Conservation (phyloP, 2,113 vertebrate species). For the Neopipo cinnamomea region DNA sequence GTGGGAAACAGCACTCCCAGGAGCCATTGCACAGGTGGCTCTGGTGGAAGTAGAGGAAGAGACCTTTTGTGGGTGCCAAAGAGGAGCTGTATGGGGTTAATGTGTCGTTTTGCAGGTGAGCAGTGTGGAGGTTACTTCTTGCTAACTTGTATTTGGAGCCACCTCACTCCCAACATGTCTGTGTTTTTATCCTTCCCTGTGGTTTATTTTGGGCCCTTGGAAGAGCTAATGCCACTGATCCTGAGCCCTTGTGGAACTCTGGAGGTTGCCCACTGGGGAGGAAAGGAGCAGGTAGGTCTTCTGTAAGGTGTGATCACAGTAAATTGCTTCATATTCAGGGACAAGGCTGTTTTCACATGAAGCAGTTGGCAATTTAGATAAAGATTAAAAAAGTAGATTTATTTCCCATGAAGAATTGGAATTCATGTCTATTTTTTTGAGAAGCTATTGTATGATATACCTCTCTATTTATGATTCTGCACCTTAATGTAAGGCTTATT, state of each 20-base stretch:
- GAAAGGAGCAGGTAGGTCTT: not conserved
- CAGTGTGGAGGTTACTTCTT: not conserved
- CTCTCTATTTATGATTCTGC: not conserved
- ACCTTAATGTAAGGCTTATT: not conserved
- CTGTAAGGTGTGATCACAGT: no score
- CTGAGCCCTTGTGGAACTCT: not conserved
- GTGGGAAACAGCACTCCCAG: not conserved
- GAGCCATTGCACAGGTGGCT: not conserved
- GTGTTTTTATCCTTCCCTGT: not conserved
- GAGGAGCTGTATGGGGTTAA: not conserved
- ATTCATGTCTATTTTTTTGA: not conserved
- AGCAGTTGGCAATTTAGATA: not conserved
- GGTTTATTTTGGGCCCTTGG: not conserved
- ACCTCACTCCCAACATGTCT: fast-evolving
- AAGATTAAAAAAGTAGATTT: not conserved
- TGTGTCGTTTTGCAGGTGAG: not conserved
- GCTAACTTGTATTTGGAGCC: not conserved
- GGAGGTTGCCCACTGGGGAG: fast-evolving
- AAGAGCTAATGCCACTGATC: not conserved
- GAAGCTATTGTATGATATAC: not conserved
- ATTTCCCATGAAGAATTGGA: not conserved
- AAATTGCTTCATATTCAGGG: not conserved
- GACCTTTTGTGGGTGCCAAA: not conserved
- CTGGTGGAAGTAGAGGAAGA: not conserved
- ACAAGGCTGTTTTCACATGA: not conserved